Conservation (phyloP, 2,888 invertebrate genomes). For the Macrophya annulata region DNA sequence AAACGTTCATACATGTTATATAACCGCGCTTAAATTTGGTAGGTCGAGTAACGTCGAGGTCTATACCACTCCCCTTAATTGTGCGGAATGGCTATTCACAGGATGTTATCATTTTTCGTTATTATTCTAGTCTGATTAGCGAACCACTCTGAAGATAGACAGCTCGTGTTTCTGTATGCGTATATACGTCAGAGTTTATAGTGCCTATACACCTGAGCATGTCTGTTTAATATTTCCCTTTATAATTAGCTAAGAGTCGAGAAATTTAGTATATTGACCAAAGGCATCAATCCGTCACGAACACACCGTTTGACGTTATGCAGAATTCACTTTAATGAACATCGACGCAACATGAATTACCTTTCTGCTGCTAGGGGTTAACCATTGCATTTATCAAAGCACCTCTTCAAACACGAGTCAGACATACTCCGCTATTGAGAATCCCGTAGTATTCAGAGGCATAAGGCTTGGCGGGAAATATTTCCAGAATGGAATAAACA, state of each 20-base stretch:
- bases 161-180: neutral
- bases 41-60: neutral
- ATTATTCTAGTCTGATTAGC: neutral
- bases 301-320: neutral
- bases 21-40: neutral
- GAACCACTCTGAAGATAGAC: conserved; percentile 15
- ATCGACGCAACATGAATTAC: conserved; percentile 1
- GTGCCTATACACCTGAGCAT: neutral
- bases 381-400: neutral
- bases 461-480: neutral
- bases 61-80: neutral
- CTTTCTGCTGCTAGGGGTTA: neutral
- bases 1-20: neutral
- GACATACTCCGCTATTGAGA: neutral
- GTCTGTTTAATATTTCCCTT: conserved; percentile 36
- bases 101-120: neutral
- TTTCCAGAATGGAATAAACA: neutral
- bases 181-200: neutral
- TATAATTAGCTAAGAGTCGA: neutral
- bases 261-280: neutral
- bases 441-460: neutral
- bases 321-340: neutral
- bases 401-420: neutral
- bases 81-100: neutral
- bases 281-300: conserved; percentile 36